Evolutionary conservation across 2,113 vertebrate genomes (phyloP).

Genomic region (Ovis canadensis): DNA sequence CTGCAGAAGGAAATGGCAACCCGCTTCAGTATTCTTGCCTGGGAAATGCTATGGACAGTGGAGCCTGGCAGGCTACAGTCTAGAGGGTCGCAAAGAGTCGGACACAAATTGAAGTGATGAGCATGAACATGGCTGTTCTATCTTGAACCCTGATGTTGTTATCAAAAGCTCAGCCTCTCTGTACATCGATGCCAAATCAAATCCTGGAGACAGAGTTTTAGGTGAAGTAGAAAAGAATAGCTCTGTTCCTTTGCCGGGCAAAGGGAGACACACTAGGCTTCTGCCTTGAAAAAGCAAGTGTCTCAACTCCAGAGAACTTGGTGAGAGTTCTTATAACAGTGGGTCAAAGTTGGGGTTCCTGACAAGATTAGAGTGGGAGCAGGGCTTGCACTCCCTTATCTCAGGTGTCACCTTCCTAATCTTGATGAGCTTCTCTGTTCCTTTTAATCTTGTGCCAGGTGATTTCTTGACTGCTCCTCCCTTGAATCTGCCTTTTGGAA

Average conservation of each 20-base stretch:
- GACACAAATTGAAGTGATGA: not conserved
- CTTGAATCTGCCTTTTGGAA: not conserved
- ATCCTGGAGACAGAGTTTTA: not conserved
- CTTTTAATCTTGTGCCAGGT: not conserved
- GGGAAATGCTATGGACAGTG: not conserved
- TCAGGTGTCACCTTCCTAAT: not conserved
- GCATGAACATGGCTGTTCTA: not conserved
- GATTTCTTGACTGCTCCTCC: not conserved
- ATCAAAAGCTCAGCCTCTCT: not conserved
- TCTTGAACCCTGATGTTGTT: not conserved
- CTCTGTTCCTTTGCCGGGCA: not conserved
- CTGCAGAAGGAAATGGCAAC: not conserved
- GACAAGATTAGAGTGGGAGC: not conserved
- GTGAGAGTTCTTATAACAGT: not conserved
- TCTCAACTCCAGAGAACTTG: not conserved
- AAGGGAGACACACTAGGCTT: not conserved
- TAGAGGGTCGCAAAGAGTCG: fast-evolving
- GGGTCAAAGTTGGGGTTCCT: not conserved
- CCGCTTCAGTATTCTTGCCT: not conserved
- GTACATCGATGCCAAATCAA: not conserved
- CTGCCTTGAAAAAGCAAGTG: not conserved
- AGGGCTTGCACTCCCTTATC: not conserved
- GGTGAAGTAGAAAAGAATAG: not conserved
- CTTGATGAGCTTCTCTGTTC: not conserved
- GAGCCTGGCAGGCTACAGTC: not conserved